Evolutionary conservation across 2,113 vertebrate genomes (phyloP).

Genomic region (Sinocyclocheilus grahami): DNA sequence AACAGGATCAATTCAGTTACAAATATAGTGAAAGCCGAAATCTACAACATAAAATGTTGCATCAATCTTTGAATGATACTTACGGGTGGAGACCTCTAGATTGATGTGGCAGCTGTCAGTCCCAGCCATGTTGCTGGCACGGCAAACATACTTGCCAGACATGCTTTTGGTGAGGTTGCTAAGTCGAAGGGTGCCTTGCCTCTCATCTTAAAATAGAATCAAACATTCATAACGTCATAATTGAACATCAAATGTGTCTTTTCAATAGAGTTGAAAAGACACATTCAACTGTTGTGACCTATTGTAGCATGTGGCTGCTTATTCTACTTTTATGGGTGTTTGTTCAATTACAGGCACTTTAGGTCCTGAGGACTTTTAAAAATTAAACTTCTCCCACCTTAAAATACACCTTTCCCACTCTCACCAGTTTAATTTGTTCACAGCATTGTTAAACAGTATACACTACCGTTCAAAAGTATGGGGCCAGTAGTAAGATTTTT

Average conservation of each 20-base stretch:
- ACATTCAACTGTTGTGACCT: neutral
- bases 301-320: neutral
- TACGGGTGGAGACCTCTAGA: constrained; percentile 84
- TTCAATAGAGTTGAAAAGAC: neutral
- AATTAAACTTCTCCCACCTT: neutral
- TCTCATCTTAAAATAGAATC: constrained; percentile 73
- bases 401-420: neutral
- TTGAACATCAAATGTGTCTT: neutral
- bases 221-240: neutral
- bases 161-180: constrained; percentile 83
- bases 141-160: constrained; percentile 86
- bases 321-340: neutral
- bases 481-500: no score
- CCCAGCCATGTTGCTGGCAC: constrained; percentile 81
- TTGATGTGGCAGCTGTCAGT: constrained; percentile 83
- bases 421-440: neutral
- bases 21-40: neutral
- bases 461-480: no score
- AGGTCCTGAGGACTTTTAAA: neutral
- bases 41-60: neutral
- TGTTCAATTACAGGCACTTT: neutral
- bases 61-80: constrained; percentile 6
- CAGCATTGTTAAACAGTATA: neutral
- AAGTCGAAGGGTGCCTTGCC: constrained; percentile 79
- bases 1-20: constrained; percentile 7